Base-by-base conservation (phyloP, 2,797 vertebrate genomes). In the Xenentodon cancila region DNA sequence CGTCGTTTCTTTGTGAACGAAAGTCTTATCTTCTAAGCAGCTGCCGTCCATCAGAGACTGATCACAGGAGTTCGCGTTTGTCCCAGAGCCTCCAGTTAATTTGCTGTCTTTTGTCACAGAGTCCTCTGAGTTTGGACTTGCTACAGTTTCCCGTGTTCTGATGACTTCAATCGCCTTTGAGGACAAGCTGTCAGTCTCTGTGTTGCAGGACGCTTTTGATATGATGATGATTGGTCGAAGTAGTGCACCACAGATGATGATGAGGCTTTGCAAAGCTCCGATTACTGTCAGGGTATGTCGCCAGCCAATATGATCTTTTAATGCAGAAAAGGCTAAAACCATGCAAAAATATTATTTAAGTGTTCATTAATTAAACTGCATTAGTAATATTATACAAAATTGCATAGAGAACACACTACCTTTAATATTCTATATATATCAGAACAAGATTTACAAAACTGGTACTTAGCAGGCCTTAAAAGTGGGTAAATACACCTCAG, bases 251-350 rank as follows among this genome's bases (percentile, higher is more conserved):
- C 96, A 97, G 73, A 94, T 17, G 2, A 96, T 68, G 11, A 97
- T 92, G 84, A 84, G 88, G 2, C 96, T 84, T 80, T 99, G 98
- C 18, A 99, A 84, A 19, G 93, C 77, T 63, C 97, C 98, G 0
- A 98, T 94, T 27, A 93, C 89, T 32, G 93, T 88, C 81, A 99
- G 89, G 75, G 95, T 96, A 66, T 89, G 84, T 6, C 95, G 93
- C 98, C 98, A 99, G 75, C 98, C 96, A 3, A 97, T 89, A 19
- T 32, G 82, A 43, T 95, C 91, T 81, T 92, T 98, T 81, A 99
- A 46, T 44, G 92, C 94, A 3, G 95, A 96, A 79, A 97, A 96
- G 16, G 94, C 98, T 99, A 64, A 53, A 37, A 53, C 9, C 1
- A 54, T 71, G n/a, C 68, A 46, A 5, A 59, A 15, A 37, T 12